Evolutionary conservation across 2,888 invertebrate species (phyloP).

Genomic region (Tetranychus truncatus): DNA sequence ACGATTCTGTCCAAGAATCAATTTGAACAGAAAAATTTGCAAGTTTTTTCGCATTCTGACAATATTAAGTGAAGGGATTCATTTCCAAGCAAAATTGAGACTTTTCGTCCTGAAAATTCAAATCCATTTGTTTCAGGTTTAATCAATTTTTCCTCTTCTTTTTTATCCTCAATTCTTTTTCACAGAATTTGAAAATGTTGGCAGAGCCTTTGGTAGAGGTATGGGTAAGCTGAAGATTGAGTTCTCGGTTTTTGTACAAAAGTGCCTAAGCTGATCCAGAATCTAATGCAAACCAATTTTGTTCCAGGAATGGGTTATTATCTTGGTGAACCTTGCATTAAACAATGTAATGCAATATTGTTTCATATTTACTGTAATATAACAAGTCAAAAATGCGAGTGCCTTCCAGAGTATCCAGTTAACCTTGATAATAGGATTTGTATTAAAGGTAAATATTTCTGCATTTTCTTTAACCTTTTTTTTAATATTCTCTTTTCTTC

Average conservation of each 20-base stretch:
- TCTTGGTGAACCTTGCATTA: conserved; percentile 26
- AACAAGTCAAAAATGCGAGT: conserved; percentile 25
- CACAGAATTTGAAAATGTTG: background rate
- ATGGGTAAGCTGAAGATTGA: background rate
- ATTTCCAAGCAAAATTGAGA: no score
- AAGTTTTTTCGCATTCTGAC: no score
- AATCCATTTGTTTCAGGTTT: background rate
- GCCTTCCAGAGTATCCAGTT: conserved; percentile 26
- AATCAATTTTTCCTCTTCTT: background rate
- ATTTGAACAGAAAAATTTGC: no score
- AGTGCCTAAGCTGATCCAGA: no score
- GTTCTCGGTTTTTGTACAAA: background rate
- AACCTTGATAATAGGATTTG: conserved; percentile 26
- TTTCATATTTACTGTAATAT: conserved; percentile 27
- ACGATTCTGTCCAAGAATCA: no score
- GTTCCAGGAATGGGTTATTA: conserved; percentile 25
- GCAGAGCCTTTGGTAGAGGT: conserved; percentile 1
- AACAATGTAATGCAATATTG: conserved; percentile 24
- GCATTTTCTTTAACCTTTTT: background rate
- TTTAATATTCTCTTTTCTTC: background rate
- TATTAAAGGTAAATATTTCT: conserved; percentile 23
- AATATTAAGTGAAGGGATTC: no score
- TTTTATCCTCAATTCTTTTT: background rate
- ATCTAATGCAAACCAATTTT: background rate
- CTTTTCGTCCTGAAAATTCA: no score